Conservation (phyloP, 2,888 invertebrate genomes). For the Malacosoma neustria region DNA sequence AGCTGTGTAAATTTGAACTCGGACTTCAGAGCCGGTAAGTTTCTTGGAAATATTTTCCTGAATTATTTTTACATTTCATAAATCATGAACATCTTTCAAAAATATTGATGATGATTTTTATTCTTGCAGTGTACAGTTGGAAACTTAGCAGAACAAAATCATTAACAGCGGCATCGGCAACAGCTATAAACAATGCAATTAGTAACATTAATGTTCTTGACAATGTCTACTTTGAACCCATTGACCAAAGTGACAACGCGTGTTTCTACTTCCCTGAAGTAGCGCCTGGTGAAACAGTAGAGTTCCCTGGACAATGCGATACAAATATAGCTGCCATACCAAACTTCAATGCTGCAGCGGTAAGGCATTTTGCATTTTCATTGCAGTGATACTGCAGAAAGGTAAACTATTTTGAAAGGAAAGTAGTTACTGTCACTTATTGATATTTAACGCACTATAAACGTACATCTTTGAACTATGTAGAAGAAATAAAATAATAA, state of each 20-base stretch:
- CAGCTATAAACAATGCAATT: constrained; percentile 29
- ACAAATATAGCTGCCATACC: constrained; percentile 29
- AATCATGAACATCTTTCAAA: too few species aligned
- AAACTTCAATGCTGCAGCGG: constrained; percentile 34
- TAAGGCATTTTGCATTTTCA: constrained; percentile 21
- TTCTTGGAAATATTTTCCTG: too few species aligned
- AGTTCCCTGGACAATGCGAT: constrained; percentile 47
- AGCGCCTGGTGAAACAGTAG: constrained; percentile 32
- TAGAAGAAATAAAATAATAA: too few species aligned
- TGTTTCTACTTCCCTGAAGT: constrained; percentile 50
- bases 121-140: constrained; percentile 58
- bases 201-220: constrained; percentile 28
- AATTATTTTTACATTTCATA: too few species aligned
- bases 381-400: too few species aligned
- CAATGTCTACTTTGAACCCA: constrained; percentile 35
- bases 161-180: constrained; percentile 20
- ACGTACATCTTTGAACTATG: too few species aligned
- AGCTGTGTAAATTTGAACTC: constrained; percentile 59
- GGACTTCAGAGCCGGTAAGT: constrained; percentile 44
- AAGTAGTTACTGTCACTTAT: too few species aligned
- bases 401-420: too few species aligned
- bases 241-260: constrained; percentile 38
- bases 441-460: too few species aligned
- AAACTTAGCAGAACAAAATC: constrained; percentile 42
- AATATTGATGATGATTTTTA: too few species aligned